These are phyloP conservation scores for Conomelus anceps DNA, from an alignment of 2,888 invertebrate species.

Conservation along the genomic window DNA sequence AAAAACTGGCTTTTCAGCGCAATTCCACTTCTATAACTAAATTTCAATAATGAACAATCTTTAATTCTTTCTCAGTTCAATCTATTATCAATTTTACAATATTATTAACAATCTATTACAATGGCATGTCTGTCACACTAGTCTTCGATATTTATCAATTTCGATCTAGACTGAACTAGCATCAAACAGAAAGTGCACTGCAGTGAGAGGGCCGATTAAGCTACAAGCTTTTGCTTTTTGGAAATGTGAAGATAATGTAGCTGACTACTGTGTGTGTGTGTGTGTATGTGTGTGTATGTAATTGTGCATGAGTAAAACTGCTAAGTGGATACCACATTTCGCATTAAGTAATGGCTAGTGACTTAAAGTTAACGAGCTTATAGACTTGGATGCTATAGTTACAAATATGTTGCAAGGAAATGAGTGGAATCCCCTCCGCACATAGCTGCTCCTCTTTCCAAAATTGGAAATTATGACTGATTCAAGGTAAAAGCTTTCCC, in stretches of 20 bases:
- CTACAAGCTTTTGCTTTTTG: neutral
- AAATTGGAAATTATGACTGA: neutral
- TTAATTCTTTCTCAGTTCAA: too few species aligned
- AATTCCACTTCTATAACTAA: too few species aligned
- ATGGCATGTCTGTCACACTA: too few species aligned
- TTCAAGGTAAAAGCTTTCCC: neutral
- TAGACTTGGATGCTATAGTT: neutral
- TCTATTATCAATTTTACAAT: too few species aligned
- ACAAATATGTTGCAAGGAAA: neutral
- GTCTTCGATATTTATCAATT: neutral
- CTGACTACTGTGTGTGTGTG: neutral
- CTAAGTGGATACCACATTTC: neutral
- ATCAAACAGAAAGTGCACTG: neutral
- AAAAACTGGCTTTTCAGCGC: too few species aligned
- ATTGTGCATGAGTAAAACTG: neutral
- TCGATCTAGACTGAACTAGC: neutral
- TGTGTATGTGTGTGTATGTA: neutral
- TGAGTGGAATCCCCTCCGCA: neutral
- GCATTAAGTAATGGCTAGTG: neutral
- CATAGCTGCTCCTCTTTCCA: neutral
- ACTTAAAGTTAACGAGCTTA: neutral
- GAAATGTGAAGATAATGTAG: neutral
- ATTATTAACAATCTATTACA: too few species aligned
- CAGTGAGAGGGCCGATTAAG: neutral
- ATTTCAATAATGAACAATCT: too few species aligned